Percentiles rank a stretch among this genome's conserved stretches.
These are phyloP conservation scores for Volucella bombylans DNA, from an alignment of 2,888 invertebrate species.

Conservation along the genomic window DNA sequence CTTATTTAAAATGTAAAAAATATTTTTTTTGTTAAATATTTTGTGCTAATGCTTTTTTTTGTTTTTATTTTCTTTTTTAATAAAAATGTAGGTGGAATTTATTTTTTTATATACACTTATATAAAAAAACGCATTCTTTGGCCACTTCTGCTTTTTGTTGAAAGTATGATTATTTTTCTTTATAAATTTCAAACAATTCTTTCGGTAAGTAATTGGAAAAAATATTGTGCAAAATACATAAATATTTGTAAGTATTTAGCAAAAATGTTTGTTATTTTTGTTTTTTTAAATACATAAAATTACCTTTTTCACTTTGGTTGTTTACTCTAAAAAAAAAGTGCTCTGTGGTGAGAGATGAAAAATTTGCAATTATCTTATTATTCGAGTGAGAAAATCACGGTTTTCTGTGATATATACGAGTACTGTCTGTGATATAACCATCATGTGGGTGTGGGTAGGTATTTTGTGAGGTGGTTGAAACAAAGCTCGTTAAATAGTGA, in stretches of 20 bases:
- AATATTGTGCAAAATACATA: constrained; percentile 41
- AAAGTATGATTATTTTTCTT: constrained; percentile 38
- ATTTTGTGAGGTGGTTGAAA: constrained; percentile 25
- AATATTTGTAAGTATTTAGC: constrained; percentile 35
- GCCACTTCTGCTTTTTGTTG: constrained; percentile 61
- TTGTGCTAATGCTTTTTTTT: constrained; percentile 63
- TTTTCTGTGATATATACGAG: constrained; percentile 45
- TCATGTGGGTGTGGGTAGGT: constrained; percentile 32
- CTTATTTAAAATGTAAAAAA: constrained; percentile 70
- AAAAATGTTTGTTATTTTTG: constrained; percentile 25
- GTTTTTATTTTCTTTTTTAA: constrained; percentile 53
- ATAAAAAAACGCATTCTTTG: constrained; percentile 67
- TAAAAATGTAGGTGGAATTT: constrained; percentile 73
- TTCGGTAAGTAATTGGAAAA: constrained; percentile 77
- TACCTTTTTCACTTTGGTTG: neutral
- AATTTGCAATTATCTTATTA: constrained; percentile 37
- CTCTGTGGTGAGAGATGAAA: constrained; percentile 38
- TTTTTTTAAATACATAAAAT: constrained; percentile 9
- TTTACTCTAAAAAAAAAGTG: constrained; percentile 22
- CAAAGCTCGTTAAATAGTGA: constrained; percentile 12
- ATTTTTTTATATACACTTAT: constrained; percentile 67
- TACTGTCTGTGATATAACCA: neutral
- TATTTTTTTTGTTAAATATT: constrained; percentile 29
- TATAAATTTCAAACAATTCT: constrained; percentile 8
- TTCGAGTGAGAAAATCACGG: constrained; percentile 42